Conservation (phyloP, 2,888 invertebrate genomes). For the Parasteatoda lunata region DNA sequence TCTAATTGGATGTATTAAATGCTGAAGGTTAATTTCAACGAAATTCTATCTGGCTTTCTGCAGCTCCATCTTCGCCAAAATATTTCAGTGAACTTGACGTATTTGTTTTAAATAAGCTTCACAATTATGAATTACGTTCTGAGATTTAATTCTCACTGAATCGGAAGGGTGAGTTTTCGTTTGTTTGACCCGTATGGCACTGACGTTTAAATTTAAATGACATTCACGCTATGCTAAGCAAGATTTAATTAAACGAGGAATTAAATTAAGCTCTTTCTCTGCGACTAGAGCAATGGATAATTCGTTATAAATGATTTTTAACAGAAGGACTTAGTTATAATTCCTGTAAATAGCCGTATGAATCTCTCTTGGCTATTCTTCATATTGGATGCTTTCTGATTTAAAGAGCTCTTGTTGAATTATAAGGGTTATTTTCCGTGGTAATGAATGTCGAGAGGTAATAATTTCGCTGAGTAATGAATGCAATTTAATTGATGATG, state of each 20-base stretch:
- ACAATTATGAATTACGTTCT: too few relatives aligned
- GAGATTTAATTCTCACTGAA: neutral
- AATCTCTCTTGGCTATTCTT: neutral
- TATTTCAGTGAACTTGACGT: too few relatives aligned
- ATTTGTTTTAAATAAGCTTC: too few relatives aligned
- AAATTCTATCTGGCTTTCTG: too few relatives aligned
- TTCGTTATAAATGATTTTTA: slow-evolving; percentile 18
- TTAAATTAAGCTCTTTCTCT: slow-evolving; percentile 6
- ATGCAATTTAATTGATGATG: too few relatives aligned
- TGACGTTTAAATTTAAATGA: neutral
- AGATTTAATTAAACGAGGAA: slow-evolving; percentile 11
- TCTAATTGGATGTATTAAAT: too few relatives aligned
- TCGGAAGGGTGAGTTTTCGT: neutral
- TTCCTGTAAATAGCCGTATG: neutral
- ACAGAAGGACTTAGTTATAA: neutral
- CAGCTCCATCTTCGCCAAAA: too few relatives aligned
- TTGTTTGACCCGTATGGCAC: neutral
- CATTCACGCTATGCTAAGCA: neutral
- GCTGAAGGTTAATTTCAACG: too few relatives aligned
- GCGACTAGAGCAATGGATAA: neutral
- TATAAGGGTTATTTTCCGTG: too few relatives aligned
- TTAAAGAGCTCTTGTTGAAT: neutral
- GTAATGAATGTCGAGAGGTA: too few relatives aligned
- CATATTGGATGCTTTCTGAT: neutral
- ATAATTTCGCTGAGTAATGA: too few relatives aligned